Evolutionary conservation across 2,113 vertebrate species (phyloP), one percentile per base, ranked within the genome.

Genomic region (Azemiops feae): DNA sequence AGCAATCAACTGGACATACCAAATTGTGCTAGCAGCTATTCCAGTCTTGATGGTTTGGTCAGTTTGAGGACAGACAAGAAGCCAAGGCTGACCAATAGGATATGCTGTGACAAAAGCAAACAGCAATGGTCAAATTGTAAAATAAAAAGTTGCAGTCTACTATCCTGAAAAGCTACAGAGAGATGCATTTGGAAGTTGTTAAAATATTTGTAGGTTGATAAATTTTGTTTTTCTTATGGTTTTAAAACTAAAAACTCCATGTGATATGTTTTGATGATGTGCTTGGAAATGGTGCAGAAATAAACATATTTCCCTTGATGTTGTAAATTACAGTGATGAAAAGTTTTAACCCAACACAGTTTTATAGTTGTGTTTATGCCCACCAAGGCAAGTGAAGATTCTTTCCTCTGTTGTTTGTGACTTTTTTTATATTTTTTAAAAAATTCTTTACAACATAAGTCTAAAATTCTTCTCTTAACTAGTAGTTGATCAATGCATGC

Each of bases 261-360:
- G 95, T 97, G 95, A 97, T 94, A 94, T 96, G 95, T 97, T 97
- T 96, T 95, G 95, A 97, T 96, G 92, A 97, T 97, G 96, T 98
- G 97, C 96, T 98, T 98, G 95, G 96, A 98, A 97, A 95, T 86
- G 94, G 94, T 97, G 96, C 96, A 97, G 94, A 95, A 93, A 95
- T 97, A 96, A 96, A 96, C 93, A 94, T 89, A 94, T 91, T 96
- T 93, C 87, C 74, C 96, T 95, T 91, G 88, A 87, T 93, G 23
- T 96, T 97, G 96, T 98, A 97, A 96, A 96, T 96, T 94, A 96
- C 93, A 96, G 93, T 74, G 96, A 91, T 96, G 95, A 93, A 95
- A 89, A 97, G 94, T 93, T 30, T 96, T 95, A 95, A 94, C 95
- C 94, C 94, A 93, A 95, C 60, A 93, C 27, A 50, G 69, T 96